A percentile compares a stretch with the other conserved stretches of the same genome.
phyloP scores from a whole-genome alignment of 2,888 invertebrate genomes.

The Cistogaster globosa region DNA sequence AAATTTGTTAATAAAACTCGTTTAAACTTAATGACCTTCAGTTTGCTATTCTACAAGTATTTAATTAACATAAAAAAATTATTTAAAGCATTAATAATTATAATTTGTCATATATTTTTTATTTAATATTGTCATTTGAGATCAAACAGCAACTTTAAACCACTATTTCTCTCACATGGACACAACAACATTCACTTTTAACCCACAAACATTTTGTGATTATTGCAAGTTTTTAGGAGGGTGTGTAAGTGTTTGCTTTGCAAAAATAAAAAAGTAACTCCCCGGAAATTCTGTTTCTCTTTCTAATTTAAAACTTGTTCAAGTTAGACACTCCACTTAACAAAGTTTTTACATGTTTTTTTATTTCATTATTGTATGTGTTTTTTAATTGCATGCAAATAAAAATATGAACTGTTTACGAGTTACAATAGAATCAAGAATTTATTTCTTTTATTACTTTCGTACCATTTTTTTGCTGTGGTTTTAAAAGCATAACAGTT shows the following conservation, averaged over 20 bases:
- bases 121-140: slow-evolving; percentile 41
- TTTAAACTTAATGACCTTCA: background rate
- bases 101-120: slow-evolving; percentile 30
- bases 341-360: too few relatives aligned
- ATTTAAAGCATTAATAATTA: slow-evolving; percentile 22
- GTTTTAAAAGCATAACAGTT: slow-evolving; percentile 37
- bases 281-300: slow-evolving; percentile 52
- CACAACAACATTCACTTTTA: slow-evolving; percentile 60
- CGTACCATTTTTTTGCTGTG: slow-evolving; percentile 2
- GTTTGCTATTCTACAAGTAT: background rate
- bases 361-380: background rate
- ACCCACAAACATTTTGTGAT: slow-evolving; percentile 48
- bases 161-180: background rate
- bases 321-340: slow-evolving; percentile 31
- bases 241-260: background rate
- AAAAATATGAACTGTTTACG: slow-evolving; percentile 20
- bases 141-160: slow-evolving; percentile 3
- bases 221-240: background rate
- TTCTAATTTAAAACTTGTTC: slow-evolving; percentile 17
- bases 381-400: slow-evolving; percentile 46
- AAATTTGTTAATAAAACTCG: too few relatives aligned
- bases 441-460: slow-evolving; percentile 7
- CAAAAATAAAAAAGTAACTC: slow-evolving; percentile 23
- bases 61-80: background rate
- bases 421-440: slow-evolving; percentile 40